Evolutionary conservation across 2,113 vertebrate species (phyloP).

Genomic region (Syngnathus typhle): DNA sequence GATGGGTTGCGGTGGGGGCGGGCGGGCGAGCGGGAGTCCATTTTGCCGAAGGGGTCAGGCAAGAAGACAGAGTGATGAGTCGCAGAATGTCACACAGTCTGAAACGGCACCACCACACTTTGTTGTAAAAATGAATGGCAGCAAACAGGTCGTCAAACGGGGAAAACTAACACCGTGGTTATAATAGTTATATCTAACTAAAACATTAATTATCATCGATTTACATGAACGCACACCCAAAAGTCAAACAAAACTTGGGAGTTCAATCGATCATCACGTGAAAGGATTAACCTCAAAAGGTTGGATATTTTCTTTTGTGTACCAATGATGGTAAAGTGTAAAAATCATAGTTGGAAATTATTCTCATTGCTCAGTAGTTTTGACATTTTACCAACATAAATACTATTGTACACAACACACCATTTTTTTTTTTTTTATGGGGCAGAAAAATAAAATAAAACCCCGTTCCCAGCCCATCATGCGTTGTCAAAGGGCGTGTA

Average conservation of each 20-base stretch:
- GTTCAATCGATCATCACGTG: not conserved
- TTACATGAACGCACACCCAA: not conserved
- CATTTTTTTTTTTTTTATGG: not conserved
- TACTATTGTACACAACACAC: not conserved
- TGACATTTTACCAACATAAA: not conserved
- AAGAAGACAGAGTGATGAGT: constrained; percentile 68
- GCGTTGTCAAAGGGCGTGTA: not conserved
- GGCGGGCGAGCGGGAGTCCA: constrained; percentile 67
- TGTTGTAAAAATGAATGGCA: constrained; percentile 24
- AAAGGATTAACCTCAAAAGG: not conserved
- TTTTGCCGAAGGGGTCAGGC: constrained; percentile 65
- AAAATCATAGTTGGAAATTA: not conserved
- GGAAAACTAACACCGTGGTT: constrained; percentile 6
- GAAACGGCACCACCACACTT: constrained; percentile 49
- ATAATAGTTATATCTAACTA: not conserved
- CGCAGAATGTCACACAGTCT: constrained; percentile 65
- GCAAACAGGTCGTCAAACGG: constrained; percentile 39
- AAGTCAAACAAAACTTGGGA: not conserved
- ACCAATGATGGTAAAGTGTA: not conserved
- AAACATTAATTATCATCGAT: not conserved
- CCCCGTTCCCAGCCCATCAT: not conserved
- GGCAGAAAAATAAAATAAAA: not conserved
- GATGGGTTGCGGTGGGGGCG: constrained; percentile 58
- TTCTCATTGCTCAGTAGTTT: not conserved
- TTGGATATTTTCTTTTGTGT: too few species aligned